These are phyloP conservation scores for Halyomorpha halys DNA, from an alignment of 1,140 invertebrate genomes.

Conservation along the genomic window DNA sequence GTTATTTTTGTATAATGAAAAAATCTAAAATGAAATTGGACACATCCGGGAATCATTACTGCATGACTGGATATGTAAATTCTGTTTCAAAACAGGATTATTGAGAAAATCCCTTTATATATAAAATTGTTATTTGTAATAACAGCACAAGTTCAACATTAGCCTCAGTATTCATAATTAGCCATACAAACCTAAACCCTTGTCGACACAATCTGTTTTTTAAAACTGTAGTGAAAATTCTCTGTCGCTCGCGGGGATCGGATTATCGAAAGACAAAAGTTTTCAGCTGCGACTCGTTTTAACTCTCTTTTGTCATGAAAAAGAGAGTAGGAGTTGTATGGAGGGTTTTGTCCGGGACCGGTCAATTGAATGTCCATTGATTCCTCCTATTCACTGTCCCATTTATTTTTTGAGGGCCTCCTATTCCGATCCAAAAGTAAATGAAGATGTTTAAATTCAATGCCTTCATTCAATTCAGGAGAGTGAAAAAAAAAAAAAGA, in stretches of 20 bases:
- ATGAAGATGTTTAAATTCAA: constrained; percentile 19
- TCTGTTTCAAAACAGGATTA: too few relatives aligned
- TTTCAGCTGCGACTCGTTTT: constrained; percentile 8
- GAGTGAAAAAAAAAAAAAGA: neutral
- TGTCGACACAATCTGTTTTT: too few relatives aligned
- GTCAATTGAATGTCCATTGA: constrained; percentile 16
- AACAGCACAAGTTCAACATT: too few relatives aligned
- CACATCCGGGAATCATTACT: too few relatives aligned
- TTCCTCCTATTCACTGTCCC: constrained; percentile 6
- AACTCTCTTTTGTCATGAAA: constrained; percentile 17
- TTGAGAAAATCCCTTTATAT: too few relatives aligned
- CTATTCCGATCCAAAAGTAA: constrained; percentile 9
- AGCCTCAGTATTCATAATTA: too few relatives aligned
- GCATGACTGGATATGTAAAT: too few relatives aligned
- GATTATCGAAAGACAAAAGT: constrained; percentile 16
- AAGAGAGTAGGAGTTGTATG: constrained; percentile 8
- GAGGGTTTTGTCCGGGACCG: neutral
- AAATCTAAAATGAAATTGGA: too few relatives aligned
- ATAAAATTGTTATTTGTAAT: too few relatives aligned
- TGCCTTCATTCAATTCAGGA: neutral
- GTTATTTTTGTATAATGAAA: too few relatives aligned
- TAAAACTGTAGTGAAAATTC: too few relatives aligned
- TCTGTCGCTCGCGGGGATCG: neutral
- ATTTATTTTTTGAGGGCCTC: constrained; percentile 15
- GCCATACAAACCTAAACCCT: too few relatives aligned